Percentiles rank a stretch among this genome's conserved stretches.
These are phyloP conservation scores for Rhinophrynus dorsalis DNA, from an alignment of 2,797 vertebrate genomes.

Conservation along the genomic window DNA sequence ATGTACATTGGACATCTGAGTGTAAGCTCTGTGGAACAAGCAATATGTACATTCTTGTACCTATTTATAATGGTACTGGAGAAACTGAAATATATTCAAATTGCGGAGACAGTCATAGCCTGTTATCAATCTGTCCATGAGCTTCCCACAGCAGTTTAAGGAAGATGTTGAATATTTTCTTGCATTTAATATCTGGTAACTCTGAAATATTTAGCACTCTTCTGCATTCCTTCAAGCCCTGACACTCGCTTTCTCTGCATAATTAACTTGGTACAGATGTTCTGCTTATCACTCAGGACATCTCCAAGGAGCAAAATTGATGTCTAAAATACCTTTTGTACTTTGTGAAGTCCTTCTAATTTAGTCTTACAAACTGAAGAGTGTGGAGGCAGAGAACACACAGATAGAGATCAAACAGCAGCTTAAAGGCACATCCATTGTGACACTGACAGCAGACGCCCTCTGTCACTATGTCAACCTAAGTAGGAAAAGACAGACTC, in stretches of 20 bases:
- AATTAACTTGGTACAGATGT: conserved; percentile 49
- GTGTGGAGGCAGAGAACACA: conserved; percentile 37
- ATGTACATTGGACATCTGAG: no score
- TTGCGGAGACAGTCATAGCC: not conserved
- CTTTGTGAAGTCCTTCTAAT: conserved; percentile 48
- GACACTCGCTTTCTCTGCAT: conserved; percentile 44
- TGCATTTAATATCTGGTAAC: conserved; percentile 48
- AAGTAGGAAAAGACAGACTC: conserved; percentile 22
- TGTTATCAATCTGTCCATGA: conserved; percentile 20
- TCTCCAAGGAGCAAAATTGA: conserved; percentile 49
- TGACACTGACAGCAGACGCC: conserved; percentile 28
- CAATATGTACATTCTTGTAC: no score
- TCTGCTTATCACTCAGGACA: conserved; percentile 48
- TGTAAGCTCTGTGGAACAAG: no score
- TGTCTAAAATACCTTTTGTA: conserved; percentile 50
- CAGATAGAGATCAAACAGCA: conserved; percentile 43
- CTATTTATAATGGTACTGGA: no score
- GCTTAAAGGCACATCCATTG: conserved; percentile 32
- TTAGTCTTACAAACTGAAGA: conserved; percentile 43
- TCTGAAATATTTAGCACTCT: conserved; percentile 49
- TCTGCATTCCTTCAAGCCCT: conserved; percentile 44
- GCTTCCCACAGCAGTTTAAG: conserved; percentile 25
- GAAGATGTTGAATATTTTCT: conserved; percentile 44
- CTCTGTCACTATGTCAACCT: conserved; percentile 21
- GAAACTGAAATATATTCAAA: no score